phyloP scores from a whole-genome alignment of 2,888 invertebrate genomes.

The Mechanitis mazaeus region DNA sequence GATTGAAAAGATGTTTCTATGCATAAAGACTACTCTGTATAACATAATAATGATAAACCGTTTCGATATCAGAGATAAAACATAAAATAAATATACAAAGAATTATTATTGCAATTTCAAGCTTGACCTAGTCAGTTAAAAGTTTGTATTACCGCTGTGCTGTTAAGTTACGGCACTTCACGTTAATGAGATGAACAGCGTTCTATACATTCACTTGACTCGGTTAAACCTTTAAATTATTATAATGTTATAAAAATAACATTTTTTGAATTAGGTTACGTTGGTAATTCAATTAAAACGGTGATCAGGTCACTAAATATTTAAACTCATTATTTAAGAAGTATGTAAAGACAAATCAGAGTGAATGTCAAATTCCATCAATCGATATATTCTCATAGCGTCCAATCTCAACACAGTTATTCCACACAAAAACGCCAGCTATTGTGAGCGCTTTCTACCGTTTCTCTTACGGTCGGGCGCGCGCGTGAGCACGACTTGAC shows the following conservation, averaged over 20 bases:
- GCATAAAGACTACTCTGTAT: no score
- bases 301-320: not conserved
- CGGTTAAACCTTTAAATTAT: not conserved
- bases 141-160: not conserved
- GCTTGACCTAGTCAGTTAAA: not conserved
- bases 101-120: no score
- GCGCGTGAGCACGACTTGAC: constrained; percentile 22
- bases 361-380: constrained; percentile 16
- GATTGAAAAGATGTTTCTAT: no score
- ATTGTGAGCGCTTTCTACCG: constrained; percentile 57
- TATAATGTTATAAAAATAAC: no score
- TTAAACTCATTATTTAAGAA: no score
- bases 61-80: no score
- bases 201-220: not conserved
- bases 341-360: no score
- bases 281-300: no score
- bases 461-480: constrained; percentile 67
- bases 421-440: constrained; percentile 47
- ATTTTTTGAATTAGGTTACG: no score
- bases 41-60: no score
- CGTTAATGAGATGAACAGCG: not conserved
- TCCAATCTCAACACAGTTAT: constrained; percentile 39
- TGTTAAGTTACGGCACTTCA: not conserved
- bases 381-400: constrained; percentile 16
- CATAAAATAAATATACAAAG: no score